A percentile compares a stretch with the other conserved stretches of the same genome.
phyloP scores from a whole-genome alignment of 2,797 vertebrate species.

The Hipposideros larvatus region DNA sequence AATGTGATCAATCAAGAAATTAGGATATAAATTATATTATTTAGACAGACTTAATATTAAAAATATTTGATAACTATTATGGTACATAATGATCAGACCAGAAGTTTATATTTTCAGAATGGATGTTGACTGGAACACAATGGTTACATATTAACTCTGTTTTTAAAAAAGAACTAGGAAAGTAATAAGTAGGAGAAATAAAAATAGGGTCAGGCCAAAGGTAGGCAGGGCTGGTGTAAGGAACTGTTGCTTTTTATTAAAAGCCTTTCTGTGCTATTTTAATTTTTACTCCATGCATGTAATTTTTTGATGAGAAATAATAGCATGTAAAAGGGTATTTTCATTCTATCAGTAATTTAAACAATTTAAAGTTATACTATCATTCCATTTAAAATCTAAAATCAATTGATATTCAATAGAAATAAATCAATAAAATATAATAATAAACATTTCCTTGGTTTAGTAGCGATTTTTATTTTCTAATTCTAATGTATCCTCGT shows the following conservation, averaged over 20 bases:
- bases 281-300: neutral
- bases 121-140: neutral
- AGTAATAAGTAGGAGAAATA: neutral
- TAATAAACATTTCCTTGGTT: constrained; percentile 53
- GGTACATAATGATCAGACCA: neutral
- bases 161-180: neutral
- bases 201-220: neutral
- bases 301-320: neutral
- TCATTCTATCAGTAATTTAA: neutral
- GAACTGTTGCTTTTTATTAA: constrained; percentile 10
- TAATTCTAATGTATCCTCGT: neutral
- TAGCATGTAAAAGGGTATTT: constrained; percentile 25
- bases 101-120: neutral
- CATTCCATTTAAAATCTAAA: neutral
- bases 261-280: neutral
- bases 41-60: constrained; percentile 2
- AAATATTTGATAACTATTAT: constrained; percentile 22
- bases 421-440: constrained; percentile 43
- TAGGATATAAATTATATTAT: constrained; percentile 16
- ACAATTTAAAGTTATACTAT: neutral
- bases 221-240: neutral
- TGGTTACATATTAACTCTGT: neutral
- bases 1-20: neutral
- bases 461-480: neutral
- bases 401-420: neutral